Percentiles rank a stretch among this genome's conserved stretches.
phyloP scores from a whole-genome alignment of 2,797 vertebrate genomes.

The Pseudomugil gertrudae region DNA sequence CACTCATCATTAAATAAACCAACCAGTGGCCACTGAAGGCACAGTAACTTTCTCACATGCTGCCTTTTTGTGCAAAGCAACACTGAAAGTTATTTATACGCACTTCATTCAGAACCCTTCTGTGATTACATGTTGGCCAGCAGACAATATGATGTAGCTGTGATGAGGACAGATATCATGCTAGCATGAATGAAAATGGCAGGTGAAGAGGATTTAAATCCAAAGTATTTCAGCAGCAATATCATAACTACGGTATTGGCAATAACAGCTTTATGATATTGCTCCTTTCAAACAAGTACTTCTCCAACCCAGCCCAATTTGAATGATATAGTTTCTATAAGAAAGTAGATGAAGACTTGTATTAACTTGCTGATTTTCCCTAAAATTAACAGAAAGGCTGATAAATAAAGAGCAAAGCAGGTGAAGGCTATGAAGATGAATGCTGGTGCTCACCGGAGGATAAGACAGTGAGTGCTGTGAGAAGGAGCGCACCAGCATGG shows the following conservation, averaged over 20 bases:
- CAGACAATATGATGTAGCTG: background rate
- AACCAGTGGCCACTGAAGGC: too few relatives aligned
- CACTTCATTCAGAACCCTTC: background rate
- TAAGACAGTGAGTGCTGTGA: constrained; percentile 98
- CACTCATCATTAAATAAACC: too few relatives aligned
- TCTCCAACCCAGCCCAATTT: too few relatives aligned
- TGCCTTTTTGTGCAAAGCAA: background rate
- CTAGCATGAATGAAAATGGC: background rate
- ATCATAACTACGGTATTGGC: too few relatives aligned
- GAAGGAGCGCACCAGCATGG: constrained; percentile 91
- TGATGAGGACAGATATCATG: background rate
- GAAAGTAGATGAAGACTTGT: background rate
- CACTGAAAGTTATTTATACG: background rate
- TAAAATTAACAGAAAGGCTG: background rate
- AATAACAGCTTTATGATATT: too few relatives aligned
- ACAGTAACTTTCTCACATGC: background rate
- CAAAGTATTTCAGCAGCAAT: too few relatives aligned
- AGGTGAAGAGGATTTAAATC: constrained; percentile 1
- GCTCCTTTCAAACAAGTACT: too few relatives aligned
- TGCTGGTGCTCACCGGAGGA: constrained; percentile 89
- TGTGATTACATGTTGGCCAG: background rate
- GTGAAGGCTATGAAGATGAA: constrained; percentile 34
- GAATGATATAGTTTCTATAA: background rate
- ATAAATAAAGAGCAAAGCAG: constrained; percentile 6
- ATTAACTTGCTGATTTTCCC: background rate